Evolutionary conservation across 2,113 vertebrate species (phyloP), one percentile per base, ranked within the genome.

Genomic region (Panurus biarmicus): DNA sequence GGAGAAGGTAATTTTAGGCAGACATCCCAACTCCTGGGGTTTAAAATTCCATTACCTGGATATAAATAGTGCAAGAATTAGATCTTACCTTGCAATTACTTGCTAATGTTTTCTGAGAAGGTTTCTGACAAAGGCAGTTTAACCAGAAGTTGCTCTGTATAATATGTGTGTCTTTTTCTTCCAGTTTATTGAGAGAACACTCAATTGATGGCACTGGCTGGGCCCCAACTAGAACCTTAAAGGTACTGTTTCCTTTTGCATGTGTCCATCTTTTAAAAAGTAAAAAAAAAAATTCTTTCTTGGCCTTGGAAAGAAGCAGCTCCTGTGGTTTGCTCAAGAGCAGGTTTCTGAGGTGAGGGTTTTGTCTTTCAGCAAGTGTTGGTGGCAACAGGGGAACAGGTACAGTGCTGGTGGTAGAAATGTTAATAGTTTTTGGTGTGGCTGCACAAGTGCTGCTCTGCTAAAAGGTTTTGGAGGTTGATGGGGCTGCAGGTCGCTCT

Each of bases 191-290:
- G 98, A 98, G 99, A 87, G 99, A 99, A 94, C 99, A 99, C 91
- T 99, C 99, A 33, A 99, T 99, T 66, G 99, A 99, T 69, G 99
- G 99, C 91, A 99, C 99, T 71, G 99, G 99, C 95, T 99, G 99
- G 99, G 99, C 99, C 69, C 99, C 99, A 61, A 99, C 99, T 17
- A 98, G 99, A 97, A 99, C 99, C 1, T 97, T 99, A 97, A 99
- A 99, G 99, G 99, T 99, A 98, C 95, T 72, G n/a, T 90, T 77
- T 75, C 29, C 26, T 90, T 89, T 88, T 66, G 85, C 42, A 66
- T 87, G 47, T 35, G 6, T 66, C 21, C 15, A 25, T n/a, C n/a
- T n/a, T n/a, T n/a, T n/a, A n/a, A n/a, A n/a, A n/a, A n/a, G n/a
- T n/a, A n/a, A n/a, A n/a, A n/a, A n/a, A n/a, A n/a, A n/a, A n/a